Conservation (phyloP, 2,888 invertebrate species). For the Drosophila neotestacea region DNA sequence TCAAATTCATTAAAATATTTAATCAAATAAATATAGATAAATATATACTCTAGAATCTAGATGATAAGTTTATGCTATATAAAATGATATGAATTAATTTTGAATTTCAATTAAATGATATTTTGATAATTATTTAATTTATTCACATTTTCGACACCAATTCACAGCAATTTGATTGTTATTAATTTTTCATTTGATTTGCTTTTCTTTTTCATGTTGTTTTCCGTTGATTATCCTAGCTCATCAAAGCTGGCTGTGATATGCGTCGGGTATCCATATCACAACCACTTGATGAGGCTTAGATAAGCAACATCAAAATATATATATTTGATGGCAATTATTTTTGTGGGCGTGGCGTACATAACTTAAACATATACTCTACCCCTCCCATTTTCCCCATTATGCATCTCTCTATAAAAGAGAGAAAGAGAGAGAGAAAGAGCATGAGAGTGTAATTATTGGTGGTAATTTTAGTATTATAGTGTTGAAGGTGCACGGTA, state of each 20-base stretch:
- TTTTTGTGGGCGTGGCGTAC: constrained; percentile 10
- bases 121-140: constrained; percentile 5
- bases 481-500: constrained; percentile 16
- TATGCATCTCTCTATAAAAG: background rate
- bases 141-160: constrained; percentile 32
- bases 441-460: background rate
- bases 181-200: constrained; percentile 11
- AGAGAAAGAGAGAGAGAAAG: background rate
- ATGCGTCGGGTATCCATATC: constrained; percentile 90
- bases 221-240: constrained; percentile 87
- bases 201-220: constrained; percentile 68
- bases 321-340: constrained; percentile 45
- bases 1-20: background rate
- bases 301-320: constrained; percentile 84
- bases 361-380: constrained; percentile 3
- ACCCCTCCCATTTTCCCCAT: background rate
- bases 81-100: constrained; percentile 28
- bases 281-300: constrained; percentile 94
- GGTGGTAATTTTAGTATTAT: constrained; percentile 6
- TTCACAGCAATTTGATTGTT: constrained; percentile 29
- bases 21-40: constrained; percentile 8
- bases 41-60: background rate
- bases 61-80: constrained; percentile 1
- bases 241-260: constrained; percentile 99
- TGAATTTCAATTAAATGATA: constrained; percentile 9